Base-by-base conservation (phyloP, 2,797 vertebrate genomes). In the Enteromius treurensis region DNA sequence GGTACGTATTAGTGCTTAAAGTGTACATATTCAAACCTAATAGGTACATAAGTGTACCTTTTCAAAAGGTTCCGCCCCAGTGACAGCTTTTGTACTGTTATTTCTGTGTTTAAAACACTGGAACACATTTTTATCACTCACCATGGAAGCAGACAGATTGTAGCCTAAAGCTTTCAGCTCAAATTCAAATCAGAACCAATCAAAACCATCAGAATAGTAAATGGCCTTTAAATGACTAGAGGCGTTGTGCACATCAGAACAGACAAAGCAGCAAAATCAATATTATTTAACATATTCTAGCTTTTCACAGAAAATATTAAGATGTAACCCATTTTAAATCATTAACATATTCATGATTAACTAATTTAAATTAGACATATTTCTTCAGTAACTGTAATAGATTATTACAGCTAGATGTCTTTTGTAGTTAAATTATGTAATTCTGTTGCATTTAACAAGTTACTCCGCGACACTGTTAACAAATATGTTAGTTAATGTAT, bases 111-210 rank as follows among this genome's bases (percentile, higher is more conserved):
- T 58, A 23, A 58, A 58, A 23, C 55, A 58, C 55, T 23, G n/a
- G 10, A 58, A 23, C n/a, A 11, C 55, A 23, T 58, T 58, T 58
- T 11, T 58, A 23, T 58, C 3, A 23, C 55, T 58, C 3, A 1
- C 9, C 55, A 58, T 23, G 55, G 9, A 4, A 10, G 53, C 21
- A 58, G 53, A 55, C 53, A 55, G 53, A 23, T 55, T 55, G 53
- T 58, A 23, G n/a, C n/a, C n/a, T 58, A 58, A 58, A 58, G 55
- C n/a, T 23, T 58, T 58, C n/a, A 58, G 55, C 55, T 58, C 55
- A 58, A 23, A 58, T 58, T 11, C 10, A 58, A 58, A 23, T 23
- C 9, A 58, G n/a, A 58, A 58, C 9, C 53, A 58, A 58, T 23
- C 21, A 58, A 58, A 58, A 58, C n/a, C n/a, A 23, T 58, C 55